Conservation (phyloP, 2,888 invertebrate genomes). For the Mycalesis mineus region DNA sequence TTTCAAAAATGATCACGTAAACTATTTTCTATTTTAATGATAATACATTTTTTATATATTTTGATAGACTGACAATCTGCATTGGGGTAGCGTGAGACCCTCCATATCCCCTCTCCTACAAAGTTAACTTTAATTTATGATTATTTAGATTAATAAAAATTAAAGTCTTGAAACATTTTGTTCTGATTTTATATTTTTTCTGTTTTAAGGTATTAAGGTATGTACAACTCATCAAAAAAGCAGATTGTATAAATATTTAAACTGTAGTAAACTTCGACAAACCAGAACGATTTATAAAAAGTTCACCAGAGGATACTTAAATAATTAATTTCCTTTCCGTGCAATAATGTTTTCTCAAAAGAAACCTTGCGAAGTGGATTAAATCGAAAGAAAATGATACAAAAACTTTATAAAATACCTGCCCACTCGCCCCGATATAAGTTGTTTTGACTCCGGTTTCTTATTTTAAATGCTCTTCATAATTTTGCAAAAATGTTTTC, state of each 20-base stretch:
- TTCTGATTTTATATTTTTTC: too few species aligned
- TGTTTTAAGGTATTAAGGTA: background rate
- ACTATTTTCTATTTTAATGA: too few species aligned
- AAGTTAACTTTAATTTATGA: too few species aligned
- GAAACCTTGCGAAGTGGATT: slow-evolving; percentile 14
- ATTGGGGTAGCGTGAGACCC: too few species aligned
- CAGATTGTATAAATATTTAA: background rate
- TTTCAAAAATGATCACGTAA: too few species aligned
- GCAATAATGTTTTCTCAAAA: slow-evolving; percentile 10
- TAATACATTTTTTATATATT: too few species aligned
- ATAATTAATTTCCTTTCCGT: slow-evolving; percentile 12
- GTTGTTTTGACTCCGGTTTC: slow-evolving; percentile 11
- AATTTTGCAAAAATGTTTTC: slow-evolving; percentile 10
- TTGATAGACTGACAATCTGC: too few species aligned
- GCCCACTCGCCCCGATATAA: slow-evolving; percentile 4
- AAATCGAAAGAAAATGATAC: slow-evolving; percentile 11
- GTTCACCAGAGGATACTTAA: slow-evolving; percentile 8
- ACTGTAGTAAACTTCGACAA: background rate
- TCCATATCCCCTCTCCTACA: too few species aligned
- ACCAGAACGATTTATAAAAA: slow-evolving; percentile 1
- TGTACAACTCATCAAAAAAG: background rate
- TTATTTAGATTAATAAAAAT: too few species aligned
- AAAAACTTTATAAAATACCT: slow-evolving; percentile 6
- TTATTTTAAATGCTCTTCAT: slow-evolving; percentile 7
- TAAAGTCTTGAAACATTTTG: background rate